Conservation (phyloP, 35 echinoderm and acorn worm species). For the Lytechinus pictus region DNA sequence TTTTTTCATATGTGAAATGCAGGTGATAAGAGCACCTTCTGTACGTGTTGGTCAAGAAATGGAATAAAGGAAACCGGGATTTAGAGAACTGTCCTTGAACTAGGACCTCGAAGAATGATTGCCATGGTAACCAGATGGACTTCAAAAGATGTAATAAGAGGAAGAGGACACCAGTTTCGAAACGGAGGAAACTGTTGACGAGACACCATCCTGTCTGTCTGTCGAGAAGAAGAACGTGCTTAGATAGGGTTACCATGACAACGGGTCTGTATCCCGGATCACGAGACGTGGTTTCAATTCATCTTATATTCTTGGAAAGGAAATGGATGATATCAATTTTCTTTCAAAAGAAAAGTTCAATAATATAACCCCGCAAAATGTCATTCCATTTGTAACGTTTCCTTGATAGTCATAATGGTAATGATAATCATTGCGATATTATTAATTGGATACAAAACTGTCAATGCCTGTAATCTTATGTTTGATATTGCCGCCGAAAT, state of each 20-base stretch:
- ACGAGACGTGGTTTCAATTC: not conserved
- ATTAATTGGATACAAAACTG: no score
- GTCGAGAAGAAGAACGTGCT: not conserved
- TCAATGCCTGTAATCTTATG: no score
- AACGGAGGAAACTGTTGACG: not conserved
- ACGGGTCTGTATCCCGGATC: not conserved
- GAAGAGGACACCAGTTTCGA: slow-evolving; percentile 1
- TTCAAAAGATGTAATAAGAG: not conserved
- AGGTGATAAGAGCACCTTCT: not conserved
- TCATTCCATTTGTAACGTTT: no score
- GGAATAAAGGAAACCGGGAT: not conserved
- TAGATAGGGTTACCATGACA: not conserved
- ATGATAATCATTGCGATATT: no score
- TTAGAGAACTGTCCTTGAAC: not conserved
- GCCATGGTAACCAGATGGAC: not conserved
- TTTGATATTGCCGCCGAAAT: no score
- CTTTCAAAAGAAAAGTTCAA: not conserved
- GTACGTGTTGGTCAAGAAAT: not conserved
- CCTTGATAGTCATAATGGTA: not conserved
- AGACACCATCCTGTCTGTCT: not conserved
- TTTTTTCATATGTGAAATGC: not conserved
- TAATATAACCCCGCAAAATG: not conserved
- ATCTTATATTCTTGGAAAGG: not conserved
- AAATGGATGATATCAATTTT: not conserved
- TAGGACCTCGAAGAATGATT: not conserved